These are phyloP conservation scores for Echinops telfairi DNA, from an alignment of 2,113 vertebrate genomes.

Conservation along the genomic window DNA sequence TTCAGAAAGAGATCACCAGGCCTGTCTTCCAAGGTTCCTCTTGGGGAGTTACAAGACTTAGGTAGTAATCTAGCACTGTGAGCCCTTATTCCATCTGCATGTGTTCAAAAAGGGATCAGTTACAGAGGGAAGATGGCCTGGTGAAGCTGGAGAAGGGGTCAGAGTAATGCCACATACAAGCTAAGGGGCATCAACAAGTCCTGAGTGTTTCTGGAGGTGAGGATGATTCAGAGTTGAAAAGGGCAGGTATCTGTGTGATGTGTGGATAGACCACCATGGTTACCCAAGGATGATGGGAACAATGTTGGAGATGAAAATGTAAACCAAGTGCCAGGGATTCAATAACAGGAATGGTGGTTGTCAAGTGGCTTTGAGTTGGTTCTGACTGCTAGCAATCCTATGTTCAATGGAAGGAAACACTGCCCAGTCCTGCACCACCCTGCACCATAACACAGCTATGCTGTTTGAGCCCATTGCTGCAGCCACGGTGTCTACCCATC, in stretches of 20 bases:
- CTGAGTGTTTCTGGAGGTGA: rapidly evolving
- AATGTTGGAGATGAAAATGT: not conserved
- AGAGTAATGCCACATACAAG: not conserved
- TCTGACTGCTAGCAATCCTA: not conserved
- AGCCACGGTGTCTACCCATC: no score
- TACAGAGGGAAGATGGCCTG: not conserved
- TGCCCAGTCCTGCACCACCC: no score
- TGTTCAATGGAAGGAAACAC: no score
- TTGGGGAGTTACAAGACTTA: not conserved
- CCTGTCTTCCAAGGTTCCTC: not conserved
- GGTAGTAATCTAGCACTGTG: not conserved
- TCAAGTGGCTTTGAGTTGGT: not conserved
- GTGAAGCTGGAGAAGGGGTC: not conserved
- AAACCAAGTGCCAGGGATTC: no score
- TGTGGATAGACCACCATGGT: rapidly evolving
- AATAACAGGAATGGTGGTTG: not conserved
- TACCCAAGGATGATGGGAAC: not conserved
- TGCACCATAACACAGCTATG: no score
- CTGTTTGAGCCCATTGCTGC: no score
- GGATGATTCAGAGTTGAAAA: not conserved
- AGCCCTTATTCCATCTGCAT: not conserved
- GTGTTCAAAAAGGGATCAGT: not conserved
- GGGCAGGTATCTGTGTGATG: not conserved
- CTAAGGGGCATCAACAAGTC: not conserved
- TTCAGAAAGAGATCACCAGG: not conserved